These are phyloP conservation scores for Ypsolopha sequella DNA, from an alignment of 2,888 invertebrate genomes.

Conservation along the genomic window DNA sequence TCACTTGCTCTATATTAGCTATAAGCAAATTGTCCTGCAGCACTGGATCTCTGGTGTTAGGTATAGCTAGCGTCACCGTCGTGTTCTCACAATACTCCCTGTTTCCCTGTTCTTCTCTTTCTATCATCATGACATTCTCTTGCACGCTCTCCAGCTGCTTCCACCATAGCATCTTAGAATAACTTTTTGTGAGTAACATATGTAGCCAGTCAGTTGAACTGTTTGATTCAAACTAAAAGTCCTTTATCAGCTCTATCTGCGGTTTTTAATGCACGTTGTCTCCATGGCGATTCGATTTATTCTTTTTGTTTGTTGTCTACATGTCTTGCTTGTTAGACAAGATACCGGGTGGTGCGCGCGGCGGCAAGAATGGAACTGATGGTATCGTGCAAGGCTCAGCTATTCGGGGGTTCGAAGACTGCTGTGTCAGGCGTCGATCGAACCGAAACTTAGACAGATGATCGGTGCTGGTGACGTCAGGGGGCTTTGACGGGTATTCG, in stretches of 20 bases:
- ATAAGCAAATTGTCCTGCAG: conserved; percentile 51
- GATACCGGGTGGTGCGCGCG: conserved; percentile 36
- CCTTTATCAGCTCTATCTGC: conserved; percentile 22
- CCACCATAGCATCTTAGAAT: conserved; percentile 62
- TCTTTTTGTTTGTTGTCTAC: conserved; percentile 18
- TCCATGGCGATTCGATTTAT: conserved; percentile 49
- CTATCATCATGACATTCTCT: conserved; percentile 47
- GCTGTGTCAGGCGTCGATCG: conserved; percentile 40
- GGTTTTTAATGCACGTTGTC: conserved; percentile 26
- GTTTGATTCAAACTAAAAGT: conserved; percentile 18
- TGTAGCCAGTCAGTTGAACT: background rate
- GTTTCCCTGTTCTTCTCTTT: conserved; percentile 47
- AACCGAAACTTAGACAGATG: conserved; percentile 42
- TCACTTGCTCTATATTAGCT: conserved; percentile 68
- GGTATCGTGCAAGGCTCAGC: conserved; percentile 37
- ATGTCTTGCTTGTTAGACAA: conserved; percentile 19
- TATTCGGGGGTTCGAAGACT: conserved; percentile 44
- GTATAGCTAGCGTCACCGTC: conserved; percentile 44
- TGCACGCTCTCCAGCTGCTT: conserved; percentile 53
- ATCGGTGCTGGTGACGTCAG: conserved; percentile 56
- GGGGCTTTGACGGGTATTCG: background rate
- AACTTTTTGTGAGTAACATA: conserved; percentile 5
- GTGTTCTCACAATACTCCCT: conserved; percentile 42
- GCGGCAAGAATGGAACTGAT: conserved; percentile 51
- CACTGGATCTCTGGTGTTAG: conserved; percentile 39